Base-by-base conservation (phyloP, 2,888 invertebrate species). In the Nemotelus nigrinus region DNA sequence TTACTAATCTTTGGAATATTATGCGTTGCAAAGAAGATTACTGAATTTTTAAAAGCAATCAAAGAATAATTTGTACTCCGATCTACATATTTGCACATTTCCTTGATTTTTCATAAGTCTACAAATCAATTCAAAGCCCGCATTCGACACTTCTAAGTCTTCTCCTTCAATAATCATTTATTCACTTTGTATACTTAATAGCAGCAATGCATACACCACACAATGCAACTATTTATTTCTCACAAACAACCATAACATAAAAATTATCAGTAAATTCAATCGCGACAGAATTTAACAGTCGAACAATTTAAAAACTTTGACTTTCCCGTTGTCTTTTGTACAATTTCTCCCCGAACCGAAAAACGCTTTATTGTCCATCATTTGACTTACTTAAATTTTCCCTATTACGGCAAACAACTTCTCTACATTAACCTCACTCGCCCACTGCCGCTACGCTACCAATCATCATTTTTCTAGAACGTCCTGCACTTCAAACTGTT, bases 261-360 rank as follows among this genome's bases (percentile, higher is more conserved):
- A 68, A 50, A 68, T 68, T 68, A 68, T 68, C 68, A 50, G 7
- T 4, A 68, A 68, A 68, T 68, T 68, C 68, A 68, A 68, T 68
- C 68, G 41, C 1, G 3, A 47, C 48, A 48, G 53, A 68, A 68
- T 68, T 68, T 53, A 68, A 68, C 50, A 25, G 68, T 50, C 68
- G 50, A 68, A 50, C 68, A 68, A 68, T 68, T 68, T 53, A 53
- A 48, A 25, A 25, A 48, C 41, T 68, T 68, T 48, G 53, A 68
- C 41, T 48, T 68, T 68, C 53, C 41, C 39, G 25, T 25, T 53
- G 41, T 43, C 8, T 63, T 39, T 63, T 63, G 25, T 41, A 25
- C 25, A 25, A 25, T 25, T 25, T 8, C 39, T 47, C n/a, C 41
- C 63, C 3, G 3, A 25, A 25, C 25, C 25, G 25, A 25, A 25